Conservation (phyloP, 2,888 invertebrate species). For the Pasiphila rectangulata region DNA sequence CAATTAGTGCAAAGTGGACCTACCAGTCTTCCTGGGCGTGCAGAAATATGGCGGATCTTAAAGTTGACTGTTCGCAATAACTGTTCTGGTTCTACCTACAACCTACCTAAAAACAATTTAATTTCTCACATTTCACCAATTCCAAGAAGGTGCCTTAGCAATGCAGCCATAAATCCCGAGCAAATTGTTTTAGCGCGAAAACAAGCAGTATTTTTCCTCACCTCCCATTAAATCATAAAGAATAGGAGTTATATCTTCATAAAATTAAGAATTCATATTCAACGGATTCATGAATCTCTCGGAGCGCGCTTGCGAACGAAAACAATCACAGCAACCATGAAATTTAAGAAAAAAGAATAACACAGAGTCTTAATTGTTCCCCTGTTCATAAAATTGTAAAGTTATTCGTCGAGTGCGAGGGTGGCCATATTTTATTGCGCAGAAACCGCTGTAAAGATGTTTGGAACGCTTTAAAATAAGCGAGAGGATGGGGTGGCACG, state of each 20-base stretch:
- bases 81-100: too few species aligned
- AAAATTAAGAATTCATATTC: slow-evolving; percentile 78
- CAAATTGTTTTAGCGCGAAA: slow-evolving; percentile 25
- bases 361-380: slow-evolving; percentile 77
- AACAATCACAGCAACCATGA: slow-evolving; percentile 71
- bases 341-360: slow-evolving; percentile 73
- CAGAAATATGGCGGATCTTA: too few species aligned
- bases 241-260: slow-evolving; percentile 67
- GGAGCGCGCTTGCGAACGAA: slow-evolving; percentile 58
- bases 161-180: slow-evolving; percentile 20
- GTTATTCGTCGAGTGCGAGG: slow-evolving; percentile 72
- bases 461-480: slow-evolving; percentile 77
- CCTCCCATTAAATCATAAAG: slow-evolving; percentile 57
- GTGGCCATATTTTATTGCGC: slow-evolving; percentile 77
- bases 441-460: slow-evolving; percentile 81
- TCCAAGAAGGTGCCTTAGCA: neutral
- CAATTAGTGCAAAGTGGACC: too few species aligned
- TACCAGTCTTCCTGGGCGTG: too few species aligned
- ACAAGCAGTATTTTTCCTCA: slow-evolving; percentile 38
- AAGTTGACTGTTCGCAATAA: too few species aligned
- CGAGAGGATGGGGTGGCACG: slow-evolving; percentile 53
- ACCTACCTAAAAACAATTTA: too few species aligned
- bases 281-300: slow-evolving; percentile 70
- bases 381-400: slow-evolving; percentile 80
- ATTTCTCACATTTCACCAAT: neutral